Base-by-base conservation (phyloP, 2,888 invertebrate genomes). In the Tuberolachnus salignus region DNA sequence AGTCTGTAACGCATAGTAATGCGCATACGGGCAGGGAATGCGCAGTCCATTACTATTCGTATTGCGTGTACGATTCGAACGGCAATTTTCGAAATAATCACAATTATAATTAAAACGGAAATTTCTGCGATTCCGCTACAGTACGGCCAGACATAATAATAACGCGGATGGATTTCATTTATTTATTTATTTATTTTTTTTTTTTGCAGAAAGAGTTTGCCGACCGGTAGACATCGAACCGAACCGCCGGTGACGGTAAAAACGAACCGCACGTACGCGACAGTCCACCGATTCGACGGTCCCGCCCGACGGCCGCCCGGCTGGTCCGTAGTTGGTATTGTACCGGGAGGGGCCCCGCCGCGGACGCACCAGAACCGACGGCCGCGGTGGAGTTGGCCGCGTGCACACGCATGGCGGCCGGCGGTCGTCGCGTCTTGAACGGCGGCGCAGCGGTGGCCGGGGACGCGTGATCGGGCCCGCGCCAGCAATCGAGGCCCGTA, bases 211-310 rank as follows among this genome's bases (percentile, higher is more conserved):
- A 34, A 3, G 34, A 9, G 53, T 19, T 53, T 19, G n/a, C 13
- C 9, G 19, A 19, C n/a, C 53, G 0, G n/a, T 19, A n/a, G n/a
- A 51, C 34, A 34, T 34, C 34, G 34, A 3, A 63, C 64, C n/a
- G 64, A n/a, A 34, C 34, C n/a, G 34, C 42, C 34, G n/a, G 63
- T 9, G 61, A 11, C 26, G 61, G 26, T 61, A 61, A 26, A 61
- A 61, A 61, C 34, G 34, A 34, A 34, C 6, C 6, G n/a, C 34
- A 34, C 6, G 6, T 63, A 63, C 34, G 51, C 3, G 16, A 51
- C 42, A 16, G 42, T 14, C 14, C 26, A 26, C 61, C 13, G 26
- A 9, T 13, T 13, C 2, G n/a, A n/a, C 34, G 34, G 6, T 34
- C 34, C 34, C 6, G 3, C 6, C 3, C 34, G 34, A 34, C 34